These are phyloP conservation scores for Neodiprion virginianus DNA, from an alignment of 1,140 invertebrate species.

Conservation along the genomic window DNA sequence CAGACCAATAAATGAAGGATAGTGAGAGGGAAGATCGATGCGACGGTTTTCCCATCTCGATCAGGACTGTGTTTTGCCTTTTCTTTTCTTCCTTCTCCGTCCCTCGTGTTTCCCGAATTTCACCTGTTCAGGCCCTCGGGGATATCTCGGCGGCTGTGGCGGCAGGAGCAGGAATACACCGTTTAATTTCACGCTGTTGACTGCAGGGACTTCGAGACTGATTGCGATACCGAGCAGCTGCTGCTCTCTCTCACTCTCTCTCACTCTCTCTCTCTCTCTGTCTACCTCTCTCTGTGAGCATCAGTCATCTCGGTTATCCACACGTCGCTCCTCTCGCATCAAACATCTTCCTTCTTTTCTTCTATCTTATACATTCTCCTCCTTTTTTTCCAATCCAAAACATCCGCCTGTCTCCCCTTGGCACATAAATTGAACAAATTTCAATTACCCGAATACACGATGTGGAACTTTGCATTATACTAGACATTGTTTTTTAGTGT, in stretches of 20 bases:
- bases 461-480: too few species aligned
- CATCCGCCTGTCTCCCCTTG: too few species aligned
- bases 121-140: not conserved
- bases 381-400: too few species aligned
- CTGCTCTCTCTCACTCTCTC: not conserved
- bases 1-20: too few species aligned
- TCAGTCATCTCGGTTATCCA: not conserved
- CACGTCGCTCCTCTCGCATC: too few species aligned
- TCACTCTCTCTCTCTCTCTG: too few species aligned
- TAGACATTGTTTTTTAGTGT: too few species aligned
- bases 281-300: not conserved
- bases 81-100: not conserved
- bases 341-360: too few species aligned
- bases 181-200: conserved; percentile 17
- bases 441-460: too few species aligned
- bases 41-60: not conserved
- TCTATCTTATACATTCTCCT: too few species aligned
- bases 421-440: too few species aligned
- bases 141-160: not conserved
- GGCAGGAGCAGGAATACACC: not conserved
- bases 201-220: conserved; percentile 11
- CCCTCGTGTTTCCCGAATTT: not conserved
- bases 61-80: not conserved
- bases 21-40: not conserved
- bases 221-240: not conserved